These are phyloP conservation scores for Glossophaga mutica DNA, from an alignment of 2,797 vertebrate species.

Conservation along the genomic window DNA sequence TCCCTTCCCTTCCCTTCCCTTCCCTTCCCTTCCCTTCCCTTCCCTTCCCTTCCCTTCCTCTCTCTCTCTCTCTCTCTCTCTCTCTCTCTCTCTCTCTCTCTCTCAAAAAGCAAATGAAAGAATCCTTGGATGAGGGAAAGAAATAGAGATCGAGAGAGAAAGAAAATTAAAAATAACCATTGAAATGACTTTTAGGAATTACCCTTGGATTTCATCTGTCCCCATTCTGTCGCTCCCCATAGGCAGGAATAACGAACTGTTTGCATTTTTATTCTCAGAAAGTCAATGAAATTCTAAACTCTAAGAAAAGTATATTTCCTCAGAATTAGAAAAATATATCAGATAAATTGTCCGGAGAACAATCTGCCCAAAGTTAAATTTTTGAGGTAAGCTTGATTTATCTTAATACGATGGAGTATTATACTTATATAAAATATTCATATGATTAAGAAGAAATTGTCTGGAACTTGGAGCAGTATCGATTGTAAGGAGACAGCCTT, in stretches of 20 bases:
- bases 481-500: constrained; percentile 14
- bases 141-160: neutral
- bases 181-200: constrained; percentile 46
- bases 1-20: too few species aligned
- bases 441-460: constrained; percentile 55
- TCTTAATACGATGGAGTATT: constrained; percentile 47
- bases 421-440: constrained; percentile 61
- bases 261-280: constrained; percentile 42
- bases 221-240: neutral
- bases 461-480: constrained; percentile 44
- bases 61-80: too few species aligned
- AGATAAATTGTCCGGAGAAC: constrained; percentile 51
- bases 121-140: neutral
- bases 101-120: neutral
- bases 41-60: too few species aligned
- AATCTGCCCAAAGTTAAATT: constrained; percentile 50
- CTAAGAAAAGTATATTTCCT: constrained; percentile 38
- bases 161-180: constrained; percentile 15
- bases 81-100: neutral
- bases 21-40: too few species aligned
- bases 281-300: constrained; percentile 51
- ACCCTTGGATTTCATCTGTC: constrained; percentile 43
- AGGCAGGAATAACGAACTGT: constrained; percentile 51
- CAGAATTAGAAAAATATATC: constrained; percentile 59
- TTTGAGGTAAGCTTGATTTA: constrained; percentile 48